Evolutionary conservation across 1,140 invertebrate species (phyloP).

Genomic region (Acromyrmex echinatior): DNA sequence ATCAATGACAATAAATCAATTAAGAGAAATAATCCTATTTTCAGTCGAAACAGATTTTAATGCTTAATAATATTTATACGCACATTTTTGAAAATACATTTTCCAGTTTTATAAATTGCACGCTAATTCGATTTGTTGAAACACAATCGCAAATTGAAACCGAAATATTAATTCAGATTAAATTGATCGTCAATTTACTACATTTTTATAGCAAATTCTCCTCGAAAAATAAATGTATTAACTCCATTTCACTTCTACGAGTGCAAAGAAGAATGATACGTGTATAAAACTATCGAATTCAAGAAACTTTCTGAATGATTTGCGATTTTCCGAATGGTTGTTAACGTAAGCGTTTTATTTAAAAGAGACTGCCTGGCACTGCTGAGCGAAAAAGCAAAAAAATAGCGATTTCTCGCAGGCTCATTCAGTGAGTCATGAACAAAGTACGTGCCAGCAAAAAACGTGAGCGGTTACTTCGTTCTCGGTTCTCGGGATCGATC

Average conservation of each 20-base stretch:
- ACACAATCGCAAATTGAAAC: too few relatives aligned
- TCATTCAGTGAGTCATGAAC: constrained; percentile 32
- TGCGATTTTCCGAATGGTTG: constrained; percentile 17
- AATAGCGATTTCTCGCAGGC: constrained; percentile 32
- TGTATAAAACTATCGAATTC: background rate
- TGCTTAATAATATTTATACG: too few relatives aligned
- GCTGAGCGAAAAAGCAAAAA: background rate
- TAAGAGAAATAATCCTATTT: too few relatives aligned
- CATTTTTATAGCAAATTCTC: background rate
- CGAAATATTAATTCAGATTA: too few relatives aligned
- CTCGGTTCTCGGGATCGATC: constrained; percentile 54
- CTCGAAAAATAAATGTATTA: background rate
- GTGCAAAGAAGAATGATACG: background rate
- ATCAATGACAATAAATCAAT: too few relatives aligned
- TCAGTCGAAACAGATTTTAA: too few relatives aligned
- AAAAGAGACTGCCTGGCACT: background rate
- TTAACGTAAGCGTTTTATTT: constrained; percentile 47
- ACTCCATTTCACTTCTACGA: background rate
- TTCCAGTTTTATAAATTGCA: too few relatives aligned
- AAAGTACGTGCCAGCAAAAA: constrained; percentile 20
- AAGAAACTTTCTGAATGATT: background rate
- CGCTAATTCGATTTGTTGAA: too few relatives aligned
- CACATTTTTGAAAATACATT: too few relatives aligned
- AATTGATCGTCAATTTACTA: too few relatives aligned
- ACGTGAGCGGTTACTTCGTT: constrained; percentile 33